Percentiles rank a stretch among this genome's conserved stretches.
These are phyloP conservation scores for Eidolon helvum DNA, from an alignment of 2,113 vertebrate species.

Conservation along the genomic window DNA sequence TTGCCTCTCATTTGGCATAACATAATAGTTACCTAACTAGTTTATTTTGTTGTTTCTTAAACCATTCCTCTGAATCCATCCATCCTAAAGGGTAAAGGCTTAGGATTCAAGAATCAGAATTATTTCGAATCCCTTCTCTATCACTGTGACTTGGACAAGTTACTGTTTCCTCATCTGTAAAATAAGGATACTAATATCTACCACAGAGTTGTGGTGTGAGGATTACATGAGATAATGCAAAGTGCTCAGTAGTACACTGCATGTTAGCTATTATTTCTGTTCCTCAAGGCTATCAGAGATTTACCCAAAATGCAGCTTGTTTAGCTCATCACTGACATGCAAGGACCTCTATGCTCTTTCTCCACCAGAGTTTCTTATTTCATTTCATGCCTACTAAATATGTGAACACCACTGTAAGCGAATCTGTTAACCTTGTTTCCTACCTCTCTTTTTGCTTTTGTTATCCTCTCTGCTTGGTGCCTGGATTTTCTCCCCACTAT, in stretches of 20 bases:
- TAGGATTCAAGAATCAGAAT: neutral
- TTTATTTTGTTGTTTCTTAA: neutral
- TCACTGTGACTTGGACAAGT: neutral
- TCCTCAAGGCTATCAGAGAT: neutral
- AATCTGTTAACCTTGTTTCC: neutral
- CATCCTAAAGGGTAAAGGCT: neutral
- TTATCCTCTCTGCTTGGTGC: neutral
- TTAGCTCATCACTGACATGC: neutral
- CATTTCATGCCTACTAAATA: neutral
- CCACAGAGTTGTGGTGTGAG: neutral
- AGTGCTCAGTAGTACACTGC: neutral
- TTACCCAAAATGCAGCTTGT: neutral
- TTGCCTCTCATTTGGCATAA: neutral
- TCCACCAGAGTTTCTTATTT: neutral
- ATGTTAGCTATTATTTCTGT: too few relatives aligned
- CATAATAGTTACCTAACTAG: neutral
- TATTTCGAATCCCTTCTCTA: neutral
- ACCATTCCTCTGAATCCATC: neutral
- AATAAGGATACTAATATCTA: neutral
- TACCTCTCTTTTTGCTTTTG: neutral
- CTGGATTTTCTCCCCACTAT: neutral
- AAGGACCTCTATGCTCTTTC: neutral
- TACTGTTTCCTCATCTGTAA: neutral
- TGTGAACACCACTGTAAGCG: neutral
- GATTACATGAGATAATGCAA: neutral